Conservation (phyloP, 2,888 invertebrate species). For the Heliconius sara region DNA sequence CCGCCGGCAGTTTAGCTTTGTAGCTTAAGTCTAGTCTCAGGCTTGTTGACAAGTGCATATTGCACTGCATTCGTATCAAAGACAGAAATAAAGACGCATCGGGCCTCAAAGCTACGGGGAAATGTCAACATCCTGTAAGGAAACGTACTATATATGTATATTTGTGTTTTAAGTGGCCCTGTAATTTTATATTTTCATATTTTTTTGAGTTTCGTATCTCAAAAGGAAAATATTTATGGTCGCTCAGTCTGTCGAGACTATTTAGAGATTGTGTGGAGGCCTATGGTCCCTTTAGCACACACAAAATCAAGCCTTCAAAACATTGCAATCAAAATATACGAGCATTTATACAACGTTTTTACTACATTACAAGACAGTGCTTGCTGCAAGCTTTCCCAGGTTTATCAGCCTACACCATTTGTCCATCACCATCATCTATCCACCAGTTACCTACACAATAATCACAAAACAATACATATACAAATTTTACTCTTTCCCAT, state of each 20-base stretch:
- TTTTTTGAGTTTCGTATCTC: no score
- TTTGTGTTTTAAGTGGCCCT: conserved; percentile 3
- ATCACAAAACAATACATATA: neutral
- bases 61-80: conserved; percentile 58
- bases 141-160: neutral
- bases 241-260: no score
- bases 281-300: no score
- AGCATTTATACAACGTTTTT: no score
- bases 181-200: neutral
- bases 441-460: neutral
- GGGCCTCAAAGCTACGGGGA: conserved; percentile 40
- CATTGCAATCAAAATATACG: no score
- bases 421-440: no score
- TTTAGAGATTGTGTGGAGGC: no score
- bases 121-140: conserved; percentile 36
- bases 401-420: no score
- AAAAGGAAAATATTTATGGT: no score
- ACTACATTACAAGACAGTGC: no score
- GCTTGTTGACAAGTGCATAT: conserved; percentile 66
- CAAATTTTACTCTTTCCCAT: neutral
- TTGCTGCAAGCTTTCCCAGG: no score
- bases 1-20: conserved; percentile 48
- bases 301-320: no score
- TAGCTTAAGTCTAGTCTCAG: conserved; percentile 53
- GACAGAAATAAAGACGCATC: conserved; percentile 54